Evolutionary conservation across 2,888 invertebrate genomes (phyloP).

Genomic region (Amblyjoppa fuscipennis): DNA sequence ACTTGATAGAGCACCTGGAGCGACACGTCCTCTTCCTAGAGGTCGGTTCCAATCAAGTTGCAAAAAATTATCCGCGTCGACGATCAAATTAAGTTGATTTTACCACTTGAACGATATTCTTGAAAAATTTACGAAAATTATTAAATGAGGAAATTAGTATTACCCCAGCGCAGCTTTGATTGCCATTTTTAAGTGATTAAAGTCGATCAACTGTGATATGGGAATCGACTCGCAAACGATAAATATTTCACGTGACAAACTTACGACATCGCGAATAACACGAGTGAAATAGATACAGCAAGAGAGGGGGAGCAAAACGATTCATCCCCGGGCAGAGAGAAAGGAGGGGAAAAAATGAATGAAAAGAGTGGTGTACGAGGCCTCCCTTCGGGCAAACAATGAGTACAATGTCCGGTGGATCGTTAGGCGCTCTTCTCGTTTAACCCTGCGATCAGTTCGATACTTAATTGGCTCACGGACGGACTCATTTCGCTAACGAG

Average conservation of each 20-base stretch:
- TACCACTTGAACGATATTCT: neutral
- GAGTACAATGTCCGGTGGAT: slow-evolving; percentile 73
- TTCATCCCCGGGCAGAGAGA: slow-evolving; percentile 30
- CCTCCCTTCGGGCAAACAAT: slow-evolving; percentile 71
- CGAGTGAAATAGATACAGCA: slow-evolving; percentile 2
- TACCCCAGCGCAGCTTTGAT: neutral
- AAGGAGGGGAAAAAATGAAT: slow-evolving; percentile 3
- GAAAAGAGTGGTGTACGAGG: slow-evolving; percentile 53
- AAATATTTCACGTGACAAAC: slow-evolving; percentile 6
- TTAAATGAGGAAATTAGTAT: neutral
- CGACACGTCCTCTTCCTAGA: neutral
- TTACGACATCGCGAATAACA: neutral
- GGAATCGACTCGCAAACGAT: slow-evolving; percentile 1
- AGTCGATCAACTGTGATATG: neutral
- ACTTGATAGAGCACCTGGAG: neutral
- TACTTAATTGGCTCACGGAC: slow-evolving; percentile 74
- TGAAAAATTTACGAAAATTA: neutral
- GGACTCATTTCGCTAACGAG: slow-evolving; percentile 74
- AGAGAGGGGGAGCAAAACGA: slow-evolving; percentile 34
- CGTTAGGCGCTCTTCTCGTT: slow-evolving; percentile 69
- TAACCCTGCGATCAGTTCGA: slow-evolving; percentile 71
- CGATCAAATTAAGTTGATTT: neutral
- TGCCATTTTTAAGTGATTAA: neutral
- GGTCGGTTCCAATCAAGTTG: neutral
- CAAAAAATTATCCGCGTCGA: neutral